Conservation (phyloP, 2,888 invertebrate genomes). For the Pachydiplax longipennis region DNA sequence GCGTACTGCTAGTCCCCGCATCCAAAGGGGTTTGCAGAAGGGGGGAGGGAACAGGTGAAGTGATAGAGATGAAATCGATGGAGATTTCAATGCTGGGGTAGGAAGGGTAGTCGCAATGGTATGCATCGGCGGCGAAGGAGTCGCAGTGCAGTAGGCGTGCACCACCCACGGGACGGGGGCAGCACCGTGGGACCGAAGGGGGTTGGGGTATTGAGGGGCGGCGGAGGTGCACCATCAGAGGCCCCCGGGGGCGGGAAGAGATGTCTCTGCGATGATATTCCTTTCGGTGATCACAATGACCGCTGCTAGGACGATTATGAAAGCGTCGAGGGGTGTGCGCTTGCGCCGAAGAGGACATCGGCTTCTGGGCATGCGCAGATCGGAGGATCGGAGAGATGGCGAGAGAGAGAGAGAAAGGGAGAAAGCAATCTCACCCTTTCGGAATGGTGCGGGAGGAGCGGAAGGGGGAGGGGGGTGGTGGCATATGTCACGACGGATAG, state of each 20-base stretch:
- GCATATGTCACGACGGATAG: slow-evolving; percentile 25
- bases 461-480: background rate
- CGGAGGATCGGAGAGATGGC: background rate
- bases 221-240: background rate
- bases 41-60: background rate
- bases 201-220: background rate
- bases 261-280: slow-evolving; percentile 26
- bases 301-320: slow-evolving; percentile 24
- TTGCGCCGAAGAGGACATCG: background rate
- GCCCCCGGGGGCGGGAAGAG: slow-evolving; percentile 3
- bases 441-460: background rate
- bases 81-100: background rate
- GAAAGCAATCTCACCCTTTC: background rate
- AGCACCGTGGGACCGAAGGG: background rate
- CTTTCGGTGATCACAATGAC: slow-evolving; percentile 45
- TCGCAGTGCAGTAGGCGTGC: background rate
- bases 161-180: background rate
- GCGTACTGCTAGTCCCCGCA: background rate
- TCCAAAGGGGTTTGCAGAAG: background rate
- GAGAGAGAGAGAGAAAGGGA: background rate
- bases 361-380: background rate
- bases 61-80: background rate
- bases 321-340: background rate
- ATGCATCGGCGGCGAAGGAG: background rate
- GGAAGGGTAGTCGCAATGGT: background rate